Conservation (phyloP, 2,113 vertebrate species). For the Mesocricetus auratus region DNA sequence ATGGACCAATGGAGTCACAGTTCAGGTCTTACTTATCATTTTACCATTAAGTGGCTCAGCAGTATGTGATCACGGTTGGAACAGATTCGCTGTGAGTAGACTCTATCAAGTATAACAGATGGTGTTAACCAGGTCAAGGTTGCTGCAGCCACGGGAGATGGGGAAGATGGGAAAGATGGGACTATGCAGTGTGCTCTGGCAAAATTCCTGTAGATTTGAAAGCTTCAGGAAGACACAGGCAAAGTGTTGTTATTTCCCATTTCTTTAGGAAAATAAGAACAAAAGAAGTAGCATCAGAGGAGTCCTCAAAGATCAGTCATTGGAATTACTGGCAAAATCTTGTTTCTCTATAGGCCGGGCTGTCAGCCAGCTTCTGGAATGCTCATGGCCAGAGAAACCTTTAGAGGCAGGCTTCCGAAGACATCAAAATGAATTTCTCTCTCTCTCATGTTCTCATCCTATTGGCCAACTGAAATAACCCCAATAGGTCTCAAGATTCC, state of each 20-base stretch:
- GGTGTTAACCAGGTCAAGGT: background rate
- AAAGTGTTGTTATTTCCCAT: background rate
- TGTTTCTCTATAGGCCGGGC: background rate
- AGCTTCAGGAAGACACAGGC: background rate
- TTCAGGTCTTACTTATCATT: background rate
- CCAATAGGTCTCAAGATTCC: slow-evolving; percentile 32
- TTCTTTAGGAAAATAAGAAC: slow-evolving; percentile 54
- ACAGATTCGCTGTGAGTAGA: background rate
- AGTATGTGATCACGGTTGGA: background rate
- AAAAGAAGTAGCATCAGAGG: background rate
- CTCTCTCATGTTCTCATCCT: background rate
- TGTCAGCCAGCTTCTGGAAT: background rate
- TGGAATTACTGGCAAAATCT: background rate
- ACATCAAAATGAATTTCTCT: slow-evolving; percentile 43
- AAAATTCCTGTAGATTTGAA: background rate
- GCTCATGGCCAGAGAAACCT: background rate
- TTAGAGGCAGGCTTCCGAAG: background rate
- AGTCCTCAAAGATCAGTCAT: slow-evolving; percentile 10
- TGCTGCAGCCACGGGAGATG: background rate
- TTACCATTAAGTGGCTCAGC: background rate
- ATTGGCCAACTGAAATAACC: slow-evolving; percentile 66
- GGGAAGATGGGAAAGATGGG: background rate
- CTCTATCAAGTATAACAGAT: too few species aligned
- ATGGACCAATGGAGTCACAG: background rate
- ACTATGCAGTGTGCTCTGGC: background rate